Base-by-base conservation (phyloP, 2,888 invertebrate species). In the Nemapogon koenigi region DNA sequence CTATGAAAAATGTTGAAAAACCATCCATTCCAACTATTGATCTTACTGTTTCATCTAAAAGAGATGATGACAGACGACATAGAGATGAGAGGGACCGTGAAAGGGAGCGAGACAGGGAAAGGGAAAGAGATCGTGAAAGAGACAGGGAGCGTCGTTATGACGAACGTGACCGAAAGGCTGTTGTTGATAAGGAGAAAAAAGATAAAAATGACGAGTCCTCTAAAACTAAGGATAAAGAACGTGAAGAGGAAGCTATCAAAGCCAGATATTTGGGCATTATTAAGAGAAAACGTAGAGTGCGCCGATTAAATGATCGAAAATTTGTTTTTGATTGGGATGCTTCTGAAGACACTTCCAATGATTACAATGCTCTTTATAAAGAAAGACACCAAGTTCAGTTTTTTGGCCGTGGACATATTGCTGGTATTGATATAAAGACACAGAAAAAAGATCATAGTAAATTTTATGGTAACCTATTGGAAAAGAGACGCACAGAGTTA, bases 301-400 rank as follows among this genome's bases (percentile, higher is more conserved):
- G 99, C 13, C 82, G 98, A 43, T 75, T 99, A 28, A 99, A 99
- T 71, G 99, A 99, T 61, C 83, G 98, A 11, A 99, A 99, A 73
- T 99, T 99, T 81, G 98, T 99, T 0, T 99, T 99, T 68, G 99
- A 99, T 70, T 99, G 99, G 99, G 99, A 99, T 75, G 97, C 96
- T 1, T 91, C 93, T 0, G 99, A 99, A 69, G 99, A 99, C 57
- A 99, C 99, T 0, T 95, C 97, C 2, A 89, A 90, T 44, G 99
- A 99, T 79, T 99, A 99, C 59, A 99, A 99, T 67, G 87, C 89
- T 42, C 78, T 99, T 15, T 99, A 99, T 59, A 98, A 97, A 66
- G 95, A 97, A 51, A 84, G 92, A 35, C 98, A 99, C 72, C 94
- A 97, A 71, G 93, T 96, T 3, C 97, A 97, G 71, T 97, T 99